Evolutionary conservation across 1,140 invertebrate species (phyloP), one percentile per base, ranked within the genome.

Genomic region (Probaryconus sp.): DNA sequence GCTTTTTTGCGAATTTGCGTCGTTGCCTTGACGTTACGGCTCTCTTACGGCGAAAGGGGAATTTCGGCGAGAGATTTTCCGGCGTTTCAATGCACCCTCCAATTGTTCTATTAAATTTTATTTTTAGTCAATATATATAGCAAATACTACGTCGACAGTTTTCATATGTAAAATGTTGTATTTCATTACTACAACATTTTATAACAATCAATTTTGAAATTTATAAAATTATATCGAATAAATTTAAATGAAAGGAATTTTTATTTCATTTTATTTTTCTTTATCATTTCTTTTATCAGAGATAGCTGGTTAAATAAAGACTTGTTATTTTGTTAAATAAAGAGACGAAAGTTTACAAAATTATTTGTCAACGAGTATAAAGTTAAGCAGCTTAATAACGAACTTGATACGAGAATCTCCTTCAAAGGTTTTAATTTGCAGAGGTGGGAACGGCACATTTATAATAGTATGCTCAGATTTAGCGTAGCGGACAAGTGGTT

Each of bases 401-500:
- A 31, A 63, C 58, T 47, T 48, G 21, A 20, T 14, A 4, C 17
- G 11, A 10, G 13, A 48, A 50, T 42, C 14, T 21, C 51, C 26
- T 10, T 28, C 17, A 5, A 13, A 2, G 24, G 5, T 11, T 28
- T 63, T 26, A 18, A 35, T 53, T 14, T 42, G 37, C 7, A 18
- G 20, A 24, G 50, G 55, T 20, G 38, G 5, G 31, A 51, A 42
- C n/a, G 55, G 53, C 4, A 38, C 33, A 58, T 69, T 56, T 13
- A 72, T 13, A 11, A 78, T 5, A 2, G 51, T 60, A 5, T 63
- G 65, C 56, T 82, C 76, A 4, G 82, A 83, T 42, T 82, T 81
- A 2, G 73, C 48, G 11, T 11, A 7, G 21, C 65, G 53, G 9
- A 79, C 45, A 17, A 73, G 45, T 11, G 47, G 31, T 1, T 69